Evolutionary conservation across 2,888 invertebrate species (phyloP).

Genomic region (Drosophila neotestacea): DNA sequence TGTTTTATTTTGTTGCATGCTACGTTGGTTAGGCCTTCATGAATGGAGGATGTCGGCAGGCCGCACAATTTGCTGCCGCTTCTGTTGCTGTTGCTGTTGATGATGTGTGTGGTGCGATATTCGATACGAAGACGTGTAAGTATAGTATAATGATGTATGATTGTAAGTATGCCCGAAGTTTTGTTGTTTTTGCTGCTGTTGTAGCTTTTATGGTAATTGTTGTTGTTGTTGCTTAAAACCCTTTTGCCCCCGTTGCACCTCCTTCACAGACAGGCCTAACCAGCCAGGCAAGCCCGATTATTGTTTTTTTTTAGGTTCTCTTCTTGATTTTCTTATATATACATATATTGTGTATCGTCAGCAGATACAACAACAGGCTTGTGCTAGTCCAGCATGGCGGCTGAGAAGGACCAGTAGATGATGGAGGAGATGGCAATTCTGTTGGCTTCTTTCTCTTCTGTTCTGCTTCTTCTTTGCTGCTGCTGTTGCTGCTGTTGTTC

Average conservation of each 20-base stretch:
- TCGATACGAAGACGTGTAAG: conserved; percentile 7
- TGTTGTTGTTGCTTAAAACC: conserved; percentile 12
- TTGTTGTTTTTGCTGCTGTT: conserved; percentile 14
- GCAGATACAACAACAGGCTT: conserved; percentile 57
- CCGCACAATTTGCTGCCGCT: conserved; percentile 40
- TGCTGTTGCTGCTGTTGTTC: conserved; percentile 6
- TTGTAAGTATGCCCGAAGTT: conserved; percentile 13
- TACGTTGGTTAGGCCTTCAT: conserved; percentile 82
- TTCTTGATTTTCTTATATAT: conserved; percentile 13
- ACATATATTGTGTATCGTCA: conserved; percentile 48
- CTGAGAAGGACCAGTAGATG: conserved; percentile 43
- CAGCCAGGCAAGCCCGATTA: conserved; percentile 66
- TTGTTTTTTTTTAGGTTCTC: conserved; percentile 12
- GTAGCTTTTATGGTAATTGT: conserved; percentile 35
- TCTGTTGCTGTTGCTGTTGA: too few relatives aligned
- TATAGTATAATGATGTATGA: not conserved
- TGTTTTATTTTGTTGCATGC: conserved; percentile 1
- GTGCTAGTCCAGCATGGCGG: conserved; percentile 73
- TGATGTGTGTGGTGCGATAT: conserved; percentile 4
- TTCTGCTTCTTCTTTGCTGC: not conserved
- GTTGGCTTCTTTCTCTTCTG: conserved; percentile 18
- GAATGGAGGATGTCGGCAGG: conserved; percentile 85
- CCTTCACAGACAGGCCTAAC: conserved; percentile 85
- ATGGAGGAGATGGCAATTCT: conserved; percentile 36
- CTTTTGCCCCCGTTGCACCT: conserved; percentile 84